Evolutionary conservation across 2,113 vertebrate species (phyloP), one percentile per base, ranked within the genome.

Genomic region (Benthochromis sp.): DNA sequence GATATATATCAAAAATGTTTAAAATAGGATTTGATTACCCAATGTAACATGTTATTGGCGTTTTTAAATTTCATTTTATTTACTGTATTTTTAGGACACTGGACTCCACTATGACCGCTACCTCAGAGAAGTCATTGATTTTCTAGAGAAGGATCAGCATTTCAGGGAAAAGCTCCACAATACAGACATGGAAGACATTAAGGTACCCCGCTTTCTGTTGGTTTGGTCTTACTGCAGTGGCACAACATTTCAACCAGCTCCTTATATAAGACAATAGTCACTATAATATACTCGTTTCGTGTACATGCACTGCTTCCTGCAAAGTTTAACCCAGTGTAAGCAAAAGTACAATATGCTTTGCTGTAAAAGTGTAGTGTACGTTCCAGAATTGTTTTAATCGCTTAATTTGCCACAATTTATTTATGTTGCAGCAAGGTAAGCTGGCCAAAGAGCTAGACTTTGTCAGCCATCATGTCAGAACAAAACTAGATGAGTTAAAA

Each of bases 141-240:
- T 99, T 86, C 96, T 99, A 66, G 99, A 99, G 95, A 99, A 98
- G 95, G 99, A 99, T 95, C 96, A 97, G 63, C 98, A 99, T 96
- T 99, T 99, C 95, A 97, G 98, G 96, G 98, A 99, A 93, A 99
- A 99, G 90, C 98, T 99, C 16, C 98, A 99, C 93, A 97, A 98
- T 86, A 98, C 98, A 82, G 98, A 99, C 92, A 98, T 99, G 96
- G 98, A 99, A n/a, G 98, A 99, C 93, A 99, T 99, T 93, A 99
- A 99, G 98, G 99, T 99, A 96, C 53, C 82, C 8, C 7, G 2
- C 17, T 27, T 79, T 79, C 14, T 4, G 36, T 55, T 83, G 47
- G 8, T 73, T 76, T 50, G 5, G 2, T 43, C 10, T 55, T 83
- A 24, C 57, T 21, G 57, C 40, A 66, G 19, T 73, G 27, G 16